Conservation (phyloP, 2,113 vertebrate species). For the Coryphaenoides rupestris region DNA sequence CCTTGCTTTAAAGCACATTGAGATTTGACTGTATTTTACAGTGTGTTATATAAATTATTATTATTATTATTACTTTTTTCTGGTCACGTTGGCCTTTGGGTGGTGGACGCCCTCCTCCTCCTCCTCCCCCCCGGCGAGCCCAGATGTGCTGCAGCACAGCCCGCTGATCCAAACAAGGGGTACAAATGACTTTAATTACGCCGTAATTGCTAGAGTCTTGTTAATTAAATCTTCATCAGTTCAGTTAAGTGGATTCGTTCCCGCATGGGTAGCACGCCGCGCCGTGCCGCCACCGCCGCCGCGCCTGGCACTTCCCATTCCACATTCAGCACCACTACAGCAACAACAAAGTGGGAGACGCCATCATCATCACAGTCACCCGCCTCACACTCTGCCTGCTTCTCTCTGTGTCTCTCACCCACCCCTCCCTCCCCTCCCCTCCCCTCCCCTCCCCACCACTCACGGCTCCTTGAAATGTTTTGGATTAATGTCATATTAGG, state of each 20-base stretch:
- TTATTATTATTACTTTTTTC: too few relatives aligned
- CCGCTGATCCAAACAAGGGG: slow-evolving; percentile 88
- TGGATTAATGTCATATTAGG: slow-evolving; percentile 52
- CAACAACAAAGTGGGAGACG: too few relatives aligned
- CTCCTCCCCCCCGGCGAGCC: slow-evolving; percentile 20
- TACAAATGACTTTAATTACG: slow-evolving; percentile 98
- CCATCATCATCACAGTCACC: slow-evolving; percentile 24
- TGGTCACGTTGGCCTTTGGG: too few relatives aligned
- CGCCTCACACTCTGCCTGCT: slow-evolving; percentile 29
- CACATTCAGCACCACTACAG: slow-evolving; percentile 26
- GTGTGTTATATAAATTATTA: too few relatives aligned
- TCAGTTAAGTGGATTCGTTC: slow-evolving; percentile 96
- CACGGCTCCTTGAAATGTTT: slow-evolving; percentile 43
- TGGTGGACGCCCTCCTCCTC: slow-evolving; percentile 30
- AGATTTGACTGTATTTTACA: too few relatives aligned
- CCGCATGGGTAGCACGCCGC: slow-evolving; percentile 83
- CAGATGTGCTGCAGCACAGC: slow-evolving; percentile 66
- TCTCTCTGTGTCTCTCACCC: slow-evolving; percentile 35
- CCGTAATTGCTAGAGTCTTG: slow-evolving; percentile 94
- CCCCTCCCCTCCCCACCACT: slow-evolving; percentile 22
- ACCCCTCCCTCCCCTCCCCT: slow-evolving; percentile 9
- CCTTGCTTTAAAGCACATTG: too few relatives aligned
- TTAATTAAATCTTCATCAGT: slow-evolving; percentile 99
- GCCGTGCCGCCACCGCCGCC: slow-evolving; percentile 26
- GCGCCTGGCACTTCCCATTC: slow-evolving; percentile 23